Evolutionary conservation across 2,888 invertebrate species (phyloP).

Genomic region (Brachypterus glaber): DNA sequence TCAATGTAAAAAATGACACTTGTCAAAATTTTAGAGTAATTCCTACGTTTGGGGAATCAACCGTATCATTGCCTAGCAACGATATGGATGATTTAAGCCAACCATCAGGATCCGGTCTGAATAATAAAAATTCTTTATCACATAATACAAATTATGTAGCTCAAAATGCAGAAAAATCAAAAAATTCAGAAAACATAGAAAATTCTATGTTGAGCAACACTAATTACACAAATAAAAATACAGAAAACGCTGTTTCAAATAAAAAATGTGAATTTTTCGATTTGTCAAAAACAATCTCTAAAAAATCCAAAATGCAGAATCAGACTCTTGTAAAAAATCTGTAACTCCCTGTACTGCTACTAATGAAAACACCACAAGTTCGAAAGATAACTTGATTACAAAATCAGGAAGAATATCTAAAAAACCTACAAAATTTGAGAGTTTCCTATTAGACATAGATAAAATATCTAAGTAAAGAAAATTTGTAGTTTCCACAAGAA

Average conservation of each 20-base stretch:
- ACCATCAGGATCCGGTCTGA: neutral
- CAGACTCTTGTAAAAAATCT: slow-evolving; percentile 1
- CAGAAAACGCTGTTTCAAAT: neutral
- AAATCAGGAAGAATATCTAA: neutral
- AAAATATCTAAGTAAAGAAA: neutral
- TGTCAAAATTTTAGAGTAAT: neutral
- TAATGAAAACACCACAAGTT: neutral
- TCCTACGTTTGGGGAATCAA: neutral
- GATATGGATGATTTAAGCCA: neutral
- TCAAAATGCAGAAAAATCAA: neutral
- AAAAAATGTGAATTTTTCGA: neutral
- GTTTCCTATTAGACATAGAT: neutral
- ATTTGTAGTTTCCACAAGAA: neutral
- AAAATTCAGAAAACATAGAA: neutral
- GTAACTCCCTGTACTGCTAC: neutral
- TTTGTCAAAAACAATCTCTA: neutral
- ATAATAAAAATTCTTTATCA: neutral
- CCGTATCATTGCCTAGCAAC: neutral
- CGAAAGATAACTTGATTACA: neutral
- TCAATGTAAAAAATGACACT: slow-evolving; percentile 2
- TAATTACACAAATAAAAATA: neutral
- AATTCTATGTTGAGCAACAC: neutral
- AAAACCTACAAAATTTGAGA: neutral
- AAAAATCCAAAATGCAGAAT: neutral
- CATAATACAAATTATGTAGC: neutral